phyloP scores from a whole-genome alignment of 2,888 invertebrate species.

The Ametastegia equiseti region DNA sequence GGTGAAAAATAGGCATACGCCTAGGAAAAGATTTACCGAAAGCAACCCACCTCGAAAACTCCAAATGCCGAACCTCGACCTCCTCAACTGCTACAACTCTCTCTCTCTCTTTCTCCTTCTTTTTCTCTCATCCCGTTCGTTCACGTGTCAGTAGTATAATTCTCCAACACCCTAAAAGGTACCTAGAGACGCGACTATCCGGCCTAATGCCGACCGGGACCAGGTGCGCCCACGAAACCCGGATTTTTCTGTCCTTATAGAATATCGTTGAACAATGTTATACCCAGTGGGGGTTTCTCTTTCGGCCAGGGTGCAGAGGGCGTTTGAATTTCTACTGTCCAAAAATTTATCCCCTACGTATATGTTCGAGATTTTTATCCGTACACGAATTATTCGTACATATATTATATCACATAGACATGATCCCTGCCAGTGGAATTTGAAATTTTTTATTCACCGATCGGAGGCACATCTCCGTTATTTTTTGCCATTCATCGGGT shows the following conservation, averaged over 20 bases:
- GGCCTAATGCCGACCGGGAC: conserved; percentile 12
- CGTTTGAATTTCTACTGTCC: not conserved
- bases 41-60: not conserved
- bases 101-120: not conserved
- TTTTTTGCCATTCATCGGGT: no score
- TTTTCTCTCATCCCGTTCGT: not conserved
- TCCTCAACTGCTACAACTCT: not conserved
- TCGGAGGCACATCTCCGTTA: no score
- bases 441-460: no score
- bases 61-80: not conserved
- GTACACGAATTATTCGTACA: no score
- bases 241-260: conserved; percentile 11
- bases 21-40: conserved; percentile 1
- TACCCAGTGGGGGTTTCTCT: no score
- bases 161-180: conserved; percentile 12
- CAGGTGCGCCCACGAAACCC: conserved; percentile 18
- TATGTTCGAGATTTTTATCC: no score
- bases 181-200: not conserved
- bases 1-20: conserved; percentile 10
- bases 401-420: no score
- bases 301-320: not conserved
- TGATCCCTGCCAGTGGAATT: no score
- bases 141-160: not conserved
- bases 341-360: no score
- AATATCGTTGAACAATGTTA: conserved; percentile 17